These are phyloP conservation scores for Tokudaia muenninki DNA, from an alignment of 2,797 vertebrate genomes.

Conservation along the genomic window DNA sequence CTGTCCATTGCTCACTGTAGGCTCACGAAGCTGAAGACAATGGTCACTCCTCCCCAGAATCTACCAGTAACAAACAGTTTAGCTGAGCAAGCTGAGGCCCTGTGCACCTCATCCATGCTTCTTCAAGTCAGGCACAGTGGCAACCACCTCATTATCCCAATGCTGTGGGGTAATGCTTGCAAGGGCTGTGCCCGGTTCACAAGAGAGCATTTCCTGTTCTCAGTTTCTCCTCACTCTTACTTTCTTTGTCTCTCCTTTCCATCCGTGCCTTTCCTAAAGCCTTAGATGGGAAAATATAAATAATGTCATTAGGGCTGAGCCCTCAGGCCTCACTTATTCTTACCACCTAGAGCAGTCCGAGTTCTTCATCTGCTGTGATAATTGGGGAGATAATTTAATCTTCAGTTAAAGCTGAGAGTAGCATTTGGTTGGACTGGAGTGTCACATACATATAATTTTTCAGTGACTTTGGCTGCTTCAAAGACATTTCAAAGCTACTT, in stretches of 20 bases:
- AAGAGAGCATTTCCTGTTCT: background rate
- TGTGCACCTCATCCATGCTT: too few species aligned
- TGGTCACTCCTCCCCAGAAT: background rate
- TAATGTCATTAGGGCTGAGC: background rate
- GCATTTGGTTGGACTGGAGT: too few species aligned
- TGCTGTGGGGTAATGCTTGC: too few species aligned
- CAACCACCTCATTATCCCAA: background rate
- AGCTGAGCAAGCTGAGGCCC: background rate
- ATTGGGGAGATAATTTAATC: background rate
- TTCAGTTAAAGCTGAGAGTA: background rate
- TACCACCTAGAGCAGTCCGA: background rate
- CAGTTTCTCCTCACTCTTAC: background rate
- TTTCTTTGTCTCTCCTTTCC: background rate
- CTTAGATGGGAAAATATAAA: background rate
- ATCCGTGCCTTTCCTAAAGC: background rate
- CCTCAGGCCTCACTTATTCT: background rate
- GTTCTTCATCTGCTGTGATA: background rate
- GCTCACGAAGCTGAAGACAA: background rate
- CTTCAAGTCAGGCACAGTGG: background rate
- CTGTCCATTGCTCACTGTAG: too few species aligned
- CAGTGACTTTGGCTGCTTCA: background rate
- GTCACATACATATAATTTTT: background rate
- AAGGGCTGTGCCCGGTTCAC: background rate
- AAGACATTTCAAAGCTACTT: background rate
- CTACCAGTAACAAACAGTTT: background rate